phyloP scores from a whole-genome alignment of 2,888 invertebrate species.

The Augiades crinisus region DNA sequence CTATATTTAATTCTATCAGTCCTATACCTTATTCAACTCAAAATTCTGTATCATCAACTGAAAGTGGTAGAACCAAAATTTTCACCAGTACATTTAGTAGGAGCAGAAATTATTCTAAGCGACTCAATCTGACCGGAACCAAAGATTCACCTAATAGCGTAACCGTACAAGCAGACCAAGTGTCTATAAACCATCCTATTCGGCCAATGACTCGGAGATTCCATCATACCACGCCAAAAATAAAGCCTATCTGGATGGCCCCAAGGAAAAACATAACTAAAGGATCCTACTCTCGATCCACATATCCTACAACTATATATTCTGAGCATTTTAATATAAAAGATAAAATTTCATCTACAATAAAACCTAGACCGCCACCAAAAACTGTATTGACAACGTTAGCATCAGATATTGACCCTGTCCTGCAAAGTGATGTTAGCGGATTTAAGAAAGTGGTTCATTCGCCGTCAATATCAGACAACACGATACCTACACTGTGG shows the following conservation, averaged over 20 bases:
- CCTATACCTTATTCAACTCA: slow-evolving; percentile 47
- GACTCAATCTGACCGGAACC: slow-evolving; percentile 54
- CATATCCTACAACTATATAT: slow-evolving; percentile 62
- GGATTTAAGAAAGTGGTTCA: slow-evolving; percentile 64
- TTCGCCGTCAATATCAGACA: slow-evolving; percentile 66
- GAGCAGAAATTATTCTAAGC: slow-evolving; percentile 64
- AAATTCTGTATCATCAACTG: slow-evolving; percentile 51
- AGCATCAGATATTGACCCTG: slow-evolving; percentile 74
- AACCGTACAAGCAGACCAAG: slow-evolving; percentile 49
- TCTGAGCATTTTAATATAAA: slow-evolving; percentile 68
- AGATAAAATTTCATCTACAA: slow-evolving; percentile 49
- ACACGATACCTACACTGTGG: slow-evolving; percentile 70
- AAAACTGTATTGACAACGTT: slow-evolving; percentile 62
- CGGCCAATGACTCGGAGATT: slow-evolving; percentile 60
- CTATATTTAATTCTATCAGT: slow-evolving; percentile 31
- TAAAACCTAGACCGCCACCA: slow-evolving; percentile 42
- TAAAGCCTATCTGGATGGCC: slow-evolving; percentile 67
- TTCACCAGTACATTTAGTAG: slow-evolving; percentile 51
- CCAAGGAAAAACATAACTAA: slow-evolving; percentile 60
- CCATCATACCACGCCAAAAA: slow-evolving; percentile 64
- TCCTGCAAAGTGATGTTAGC: slow-evolving; percentile 63
- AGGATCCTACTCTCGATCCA: slow-evolving; percentile 42
- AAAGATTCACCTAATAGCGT: slow-evolving; percentile 69
- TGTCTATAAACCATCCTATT: slow-evolving; percentile 39
- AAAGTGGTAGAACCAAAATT: slow-evolving; percentile 43